A percentile compares a stretch with the other conserved stretches of the same genome.
Conservation (phyloP, 1,140 invertebrate genomes). For the Brachionus rubens region DNA sequence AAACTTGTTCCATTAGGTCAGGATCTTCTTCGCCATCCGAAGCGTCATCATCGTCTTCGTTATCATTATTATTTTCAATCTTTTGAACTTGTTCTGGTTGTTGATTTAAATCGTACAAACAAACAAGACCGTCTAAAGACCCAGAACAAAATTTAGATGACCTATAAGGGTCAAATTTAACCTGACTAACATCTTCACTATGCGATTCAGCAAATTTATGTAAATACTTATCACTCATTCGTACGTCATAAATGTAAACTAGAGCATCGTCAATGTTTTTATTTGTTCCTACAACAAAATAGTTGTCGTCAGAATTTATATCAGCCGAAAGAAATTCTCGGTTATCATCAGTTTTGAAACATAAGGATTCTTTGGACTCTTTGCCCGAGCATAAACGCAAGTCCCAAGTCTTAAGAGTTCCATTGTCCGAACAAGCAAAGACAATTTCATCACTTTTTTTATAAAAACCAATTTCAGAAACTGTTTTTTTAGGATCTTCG, state of each 20-base stretch:
- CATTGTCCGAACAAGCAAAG: conserved; percentile 18
- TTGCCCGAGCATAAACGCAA: not conserved
- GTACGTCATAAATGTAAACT: conserved; percentile 33
- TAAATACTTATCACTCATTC: conserved; percentile 11
- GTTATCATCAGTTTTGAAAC: not conserved
- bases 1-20: conserved; percentile 19
- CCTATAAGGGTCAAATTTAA: conserved; percentile 1
- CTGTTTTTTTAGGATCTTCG: not conserved
- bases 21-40: conserved; percentile 17
- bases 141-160: not conserved
- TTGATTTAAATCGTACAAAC: conserved; percentile 30
- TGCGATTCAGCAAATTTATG: conserved; percentile 43
- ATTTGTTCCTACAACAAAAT: conserved; percentile 14
- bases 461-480: conserved; percentile 26
- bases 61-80: not conserved
- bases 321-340: conserved; percentile 17
- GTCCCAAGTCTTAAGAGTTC: conserved; percentile 33
- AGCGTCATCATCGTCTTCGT: not conserved
- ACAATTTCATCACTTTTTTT: not conserved
- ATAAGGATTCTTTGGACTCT: not conserved
- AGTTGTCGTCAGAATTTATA: not conserved
- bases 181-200: conserved; percentile 21
- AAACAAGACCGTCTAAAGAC: conserved; percentile 40
- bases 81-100: not conserved
- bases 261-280: conserved; percentile 31